Evolutionary conservation across 2,888 invertebrate species (phyloP).

Genomic region (Phyllotreta striolata): DNA sequence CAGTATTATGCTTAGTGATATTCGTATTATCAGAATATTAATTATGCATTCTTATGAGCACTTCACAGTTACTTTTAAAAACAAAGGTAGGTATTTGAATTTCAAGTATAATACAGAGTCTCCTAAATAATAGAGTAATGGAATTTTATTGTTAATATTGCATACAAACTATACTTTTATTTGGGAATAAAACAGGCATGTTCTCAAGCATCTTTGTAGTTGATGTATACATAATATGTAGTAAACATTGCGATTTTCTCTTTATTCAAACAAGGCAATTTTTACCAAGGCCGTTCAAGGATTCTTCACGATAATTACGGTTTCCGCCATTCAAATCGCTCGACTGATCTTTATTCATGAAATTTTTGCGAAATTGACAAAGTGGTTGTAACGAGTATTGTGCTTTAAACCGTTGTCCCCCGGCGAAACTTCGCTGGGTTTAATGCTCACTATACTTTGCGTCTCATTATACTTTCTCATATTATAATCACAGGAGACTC

Average conservation of each 20-base stretch:
- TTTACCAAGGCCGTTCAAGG: conserved; percentile 10
- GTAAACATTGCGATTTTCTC: too few species aligned
- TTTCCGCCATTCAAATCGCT: conserved; percentile 8
- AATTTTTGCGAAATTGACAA: conserved; percentile 5
- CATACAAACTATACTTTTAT: too few species aligned
- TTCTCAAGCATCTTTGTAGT: too few species aligned
- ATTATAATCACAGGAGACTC: too few species aligned
- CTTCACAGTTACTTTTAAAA: background rate
- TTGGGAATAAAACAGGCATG: too few species aligned
- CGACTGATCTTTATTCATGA: conserved; percentile 11
- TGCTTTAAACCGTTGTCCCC: background rate
- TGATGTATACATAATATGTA: too few species aligned
- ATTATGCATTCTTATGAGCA: background rate
- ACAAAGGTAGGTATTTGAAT: too few species aligned
- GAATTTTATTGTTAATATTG: too few species aligned
- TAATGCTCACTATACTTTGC: conserved; percentile 6
- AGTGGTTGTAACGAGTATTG: conserved; percentile 9
- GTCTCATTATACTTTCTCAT: background rate
- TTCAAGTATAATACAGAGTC: too few species aligned
- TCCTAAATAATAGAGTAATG: too few species aligned
- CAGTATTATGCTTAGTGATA: too few species aligned
- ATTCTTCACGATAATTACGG: conserved; percentile 12
- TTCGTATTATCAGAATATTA: too few species aligned
- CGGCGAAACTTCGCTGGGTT: conserved; percentile 3
- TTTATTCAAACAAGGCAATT: background rate